Conservation (phyloP, 2,888 invertebrate species). For the Mesoligia furuncula region DNA sequence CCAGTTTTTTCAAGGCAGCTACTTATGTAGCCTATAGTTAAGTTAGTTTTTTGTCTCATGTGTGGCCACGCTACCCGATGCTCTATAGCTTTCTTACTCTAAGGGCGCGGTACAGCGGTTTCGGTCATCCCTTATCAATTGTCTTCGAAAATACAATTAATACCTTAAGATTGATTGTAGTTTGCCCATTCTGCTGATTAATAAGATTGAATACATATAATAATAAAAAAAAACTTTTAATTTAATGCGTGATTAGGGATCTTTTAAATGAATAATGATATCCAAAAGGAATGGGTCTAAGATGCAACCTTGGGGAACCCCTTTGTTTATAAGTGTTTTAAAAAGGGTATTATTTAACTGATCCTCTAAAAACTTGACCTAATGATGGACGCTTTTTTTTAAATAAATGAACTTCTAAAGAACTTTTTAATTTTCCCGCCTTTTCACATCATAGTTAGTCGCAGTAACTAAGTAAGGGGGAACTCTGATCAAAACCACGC, state of each 20-base stretch:
- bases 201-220: too few relatives aligned
- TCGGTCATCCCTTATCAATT: background rate
- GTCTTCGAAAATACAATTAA: background rate
- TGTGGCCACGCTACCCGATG: too few relatives aligned
- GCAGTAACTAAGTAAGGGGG: background rate
- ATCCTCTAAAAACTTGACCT: background rate
- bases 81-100: too few relatives aligned
- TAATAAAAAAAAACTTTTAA: background rate
- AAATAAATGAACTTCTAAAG: background rate
- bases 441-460: background rate
- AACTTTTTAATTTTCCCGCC: background rate
- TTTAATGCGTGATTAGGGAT: background rate
- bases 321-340: background rate
- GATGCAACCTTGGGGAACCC: background rate
- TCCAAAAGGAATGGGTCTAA: background rate
- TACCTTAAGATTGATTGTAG: background rate
- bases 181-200: background rate
- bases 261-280: background rate
- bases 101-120: background rate
- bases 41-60: too few relatives aligned
- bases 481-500: background rate
- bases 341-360: background rate
- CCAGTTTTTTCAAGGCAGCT: too few relatives aligned
- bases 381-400: background rate
- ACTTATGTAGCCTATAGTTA: too few relatives aligned